Conservation (phyloP, 2,888 invertebrate genomes). For the Chymomyza amoena region DNA sequence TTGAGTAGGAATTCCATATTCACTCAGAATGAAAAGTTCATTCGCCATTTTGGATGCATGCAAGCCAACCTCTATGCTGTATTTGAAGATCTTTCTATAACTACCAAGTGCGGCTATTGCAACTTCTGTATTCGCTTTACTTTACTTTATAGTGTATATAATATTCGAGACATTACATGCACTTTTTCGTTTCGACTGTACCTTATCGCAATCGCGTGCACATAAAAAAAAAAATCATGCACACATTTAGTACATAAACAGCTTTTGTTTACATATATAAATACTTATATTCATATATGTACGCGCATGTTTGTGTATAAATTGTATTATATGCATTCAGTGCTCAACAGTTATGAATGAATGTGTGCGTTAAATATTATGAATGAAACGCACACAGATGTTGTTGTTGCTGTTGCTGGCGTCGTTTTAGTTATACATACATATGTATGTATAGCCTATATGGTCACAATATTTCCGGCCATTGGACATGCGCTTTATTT, state of each 20-base stretch:
- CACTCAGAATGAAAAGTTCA: no score
- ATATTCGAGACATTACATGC: conserved; percentile 40
- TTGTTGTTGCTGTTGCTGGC: conserved; percentile 11
- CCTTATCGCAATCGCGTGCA: conserved; percentile 56
- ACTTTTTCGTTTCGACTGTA: conserved; percentile 40
- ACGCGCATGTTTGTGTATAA: neutral
- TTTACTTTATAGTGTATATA: conserved; percentile 8
- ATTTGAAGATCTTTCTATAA: no score
- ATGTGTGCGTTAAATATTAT: conserved; percentile 38
- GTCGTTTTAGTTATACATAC: conserved; percentile 5
- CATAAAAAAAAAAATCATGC: conserved; percentile 6
- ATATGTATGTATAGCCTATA: conserved; percentile 36
- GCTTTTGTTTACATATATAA: neutral
- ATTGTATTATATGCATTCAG: conserved; percentile 6
- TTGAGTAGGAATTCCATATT: no score
- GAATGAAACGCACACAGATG: conserved; percentile 37
- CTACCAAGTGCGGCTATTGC: no score
- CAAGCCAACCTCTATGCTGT: no score
- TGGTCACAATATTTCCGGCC: conserved; percentile 68
- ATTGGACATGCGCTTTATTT: neutral
- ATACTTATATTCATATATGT: neutral
- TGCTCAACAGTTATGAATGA: conserved; percentile 50
- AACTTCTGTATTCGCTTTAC: no score
- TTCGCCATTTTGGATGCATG: no score
- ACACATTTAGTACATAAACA: neutral